Conservation (phyloP, 2,888 invertebrate species). For the Eledone cirrhosa region DNA sequence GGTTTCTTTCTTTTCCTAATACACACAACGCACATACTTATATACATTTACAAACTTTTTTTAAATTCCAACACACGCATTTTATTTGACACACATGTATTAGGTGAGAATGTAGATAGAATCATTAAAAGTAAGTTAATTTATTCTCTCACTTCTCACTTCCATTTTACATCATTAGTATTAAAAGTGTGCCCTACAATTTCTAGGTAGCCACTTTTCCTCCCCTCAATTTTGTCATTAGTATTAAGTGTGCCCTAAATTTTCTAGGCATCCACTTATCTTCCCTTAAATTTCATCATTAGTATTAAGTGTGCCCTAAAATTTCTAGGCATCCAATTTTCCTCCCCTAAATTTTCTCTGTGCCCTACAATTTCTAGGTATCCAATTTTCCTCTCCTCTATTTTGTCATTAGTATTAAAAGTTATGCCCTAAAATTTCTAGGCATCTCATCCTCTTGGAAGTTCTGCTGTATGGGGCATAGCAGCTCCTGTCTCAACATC, state of each 20-base stretch:
- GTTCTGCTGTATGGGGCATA: constrained; percentile 72
- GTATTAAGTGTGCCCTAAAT: constrained; percentile 38
- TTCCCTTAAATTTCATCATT: constrained; percentile 32
- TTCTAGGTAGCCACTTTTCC: not conserved
- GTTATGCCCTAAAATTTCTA: constrained; percentile 32
- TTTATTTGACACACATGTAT: too few species aligned
- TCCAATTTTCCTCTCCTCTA: too few species aligned
- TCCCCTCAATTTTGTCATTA: constrained; percentile 33
- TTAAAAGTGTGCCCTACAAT: constrained; percentile 38
- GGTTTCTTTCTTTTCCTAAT: too few species aligned
- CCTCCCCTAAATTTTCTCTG: too few species aligned
- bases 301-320: constrained; percentile 39
- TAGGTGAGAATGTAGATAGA: too few species aligned
- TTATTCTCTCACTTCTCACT: too few species aligned
- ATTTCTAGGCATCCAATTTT: not conserved
- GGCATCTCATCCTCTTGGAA: constrained; percentile 34
- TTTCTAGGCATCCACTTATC: not conserved
- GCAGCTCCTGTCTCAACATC: constrained; percentile 33
- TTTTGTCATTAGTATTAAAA: constrained; percentile 42
- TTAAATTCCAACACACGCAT: too few species aligned
- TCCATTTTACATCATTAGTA: constrained; percentile 37
- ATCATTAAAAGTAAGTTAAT: too few species aligned
- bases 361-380: too few species aligned
- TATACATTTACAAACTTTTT: too few species aligned
- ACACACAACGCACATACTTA: too few species aligned